Evolutionary conservation across 2,113 vertebrate species (phyloP), one percentile per base, ranked within the genome.

Genomic region (Hypocryptadius cinnamomeus): DNA sequence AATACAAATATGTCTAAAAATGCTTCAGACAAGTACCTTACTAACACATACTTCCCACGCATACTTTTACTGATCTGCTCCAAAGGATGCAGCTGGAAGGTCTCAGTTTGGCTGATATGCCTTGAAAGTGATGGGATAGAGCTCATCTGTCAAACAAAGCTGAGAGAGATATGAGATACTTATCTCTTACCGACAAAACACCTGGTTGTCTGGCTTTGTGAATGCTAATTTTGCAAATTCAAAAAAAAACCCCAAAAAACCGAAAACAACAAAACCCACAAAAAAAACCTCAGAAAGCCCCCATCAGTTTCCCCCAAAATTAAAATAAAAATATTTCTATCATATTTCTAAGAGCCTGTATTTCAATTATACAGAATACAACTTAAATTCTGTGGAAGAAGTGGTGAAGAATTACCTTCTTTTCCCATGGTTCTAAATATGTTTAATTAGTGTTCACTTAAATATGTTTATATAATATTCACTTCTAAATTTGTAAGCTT

Each of bases 31-130:
- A 79, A 17, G 48, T 51, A 53, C 15, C 53, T 89, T 82, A 57
- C 74, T 89, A 65, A 61, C 7, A 7, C 35, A 5, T 57, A 88
- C 71, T 78, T 88, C 65, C 86, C 70, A 84, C 1, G 0, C 80
- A 76, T 23, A 44, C 28, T 83, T 91, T 85, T 93, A 70, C 85
- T 77, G 51, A 65, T 90, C 33, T 80, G 42, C 64, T 90, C 71
- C 47, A 84, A 87, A 79, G 42, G 51, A 89, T 93, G 87, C 91
- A 96, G 89, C 87, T 96, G 93, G 79, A 94, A 92, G 39, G 70
- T 85, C 81, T 96, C 89, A 61, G 1, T 92, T 93, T 82, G 89
- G 89, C 91, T 93, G 86, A 89, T 89, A 44, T 23, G 68, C 60
- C 71, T 92, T 89, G 47, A 47, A 91, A 94, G 35, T 79, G 92